Percentiles rank a stretch among this genome's conserved stretches.
These are phyloP conservation scores for Augochlorella aurata DNA, from an alignment of 2,888 invertebrate genomes.

Conservation along the genomic window DNA sequence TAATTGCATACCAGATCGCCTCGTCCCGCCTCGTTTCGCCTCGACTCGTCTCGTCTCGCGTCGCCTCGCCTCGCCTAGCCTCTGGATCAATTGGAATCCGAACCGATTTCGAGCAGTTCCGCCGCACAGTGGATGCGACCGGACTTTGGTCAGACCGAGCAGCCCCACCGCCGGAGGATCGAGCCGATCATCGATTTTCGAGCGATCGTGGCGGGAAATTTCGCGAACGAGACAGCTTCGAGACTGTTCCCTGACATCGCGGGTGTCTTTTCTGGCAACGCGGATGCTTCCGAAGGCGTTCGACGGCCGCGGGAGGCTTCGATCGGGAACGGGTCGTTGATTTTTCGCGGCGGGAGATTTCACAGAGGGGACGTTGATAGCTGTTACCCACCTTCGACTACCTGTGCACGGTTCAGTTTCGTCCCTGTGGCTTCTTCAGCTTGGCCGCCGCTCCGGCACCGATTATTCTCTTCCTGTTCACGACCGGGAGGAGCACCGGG, in stretches of 20 bases:
- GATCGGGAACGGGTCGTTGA: no score
- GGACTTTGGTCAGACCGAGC: conserved; percentile 24
- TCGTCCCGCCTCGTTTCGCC: background rate
- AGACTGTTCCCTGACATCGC: no score
- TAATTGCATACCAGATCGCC: conserved; percentile 23
- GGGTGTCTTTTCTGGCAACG: no score
- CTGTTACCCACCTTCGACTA: conserved; percentile 67
- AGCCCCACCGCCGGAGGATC: background rate
- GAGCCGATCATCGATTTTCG: background rate
- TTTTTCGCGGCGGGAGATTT: background rate
- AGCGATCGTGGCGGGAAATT: background rate
- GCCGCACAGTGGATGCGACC: conserved; percentile 23
- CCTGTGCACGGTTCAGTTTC: conserved; percentile 51
- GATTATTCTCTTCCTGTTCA: background rate
- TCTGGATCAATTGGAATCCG: background rate
- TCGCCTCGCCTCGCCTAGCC: background rate
- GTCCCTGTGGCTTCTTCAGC: background rate
- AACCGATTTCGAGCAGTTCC: conserved; percentile 5
- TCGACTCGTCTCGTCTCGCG: no score
- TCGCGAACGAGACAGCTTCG: no score
- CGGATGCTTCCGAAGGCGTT: no score
- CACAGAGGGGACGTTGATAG: background rate
- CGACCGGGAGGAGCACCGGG: no score
- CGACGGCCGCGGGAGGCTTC: no score
- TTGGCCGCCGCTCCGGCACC: background rate